Evolutionary conservation across 2,797 vertebrate species (phyloP).

Genomic region (Simalia tracyae): DNA sequence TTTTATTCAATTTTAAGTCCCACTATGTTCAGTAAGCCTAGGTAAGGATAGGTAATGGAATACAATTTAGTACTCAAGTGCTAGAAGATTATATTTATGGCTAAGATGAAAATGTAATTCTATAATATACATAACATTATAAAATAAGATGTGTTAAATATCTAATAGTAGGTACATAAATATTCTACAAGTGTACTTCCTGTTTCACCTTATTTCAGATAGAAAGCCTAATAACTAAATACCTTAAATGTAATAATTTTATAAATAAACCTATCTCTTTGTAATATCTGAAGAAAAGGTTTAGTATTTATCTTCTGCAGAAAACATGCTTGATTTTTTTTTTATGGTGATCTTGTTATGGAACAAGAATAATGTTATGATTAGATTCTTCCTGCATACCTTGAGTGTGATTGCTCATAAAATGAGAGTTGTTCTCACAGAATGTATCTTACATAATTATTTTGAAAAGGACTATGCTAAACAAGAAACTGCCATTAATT

Average conservation of each 20-base stretch:
- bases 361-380: slow-evolving; percentile 4
- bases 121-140: not conserved
- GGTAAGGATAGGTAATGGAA: not conserved
- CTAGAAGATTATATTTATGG: not conserved
- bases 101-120: not conserved
- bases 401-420: slow-evolving; percentile 35
- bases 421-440: not conserved
- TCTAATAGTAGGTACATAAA: slow-evolving; percentile 7
- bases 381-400: slow-evolving; percentile 18
- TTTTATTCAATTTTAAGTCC: not conserved
- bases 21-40: not conserved
- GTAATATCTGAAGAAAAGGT: not conserved
- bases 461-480: not conserved
- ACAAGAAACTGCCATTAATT: not conserved
- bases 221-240: not conserved
- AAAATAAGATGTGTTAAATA: not conserved
- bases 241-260: not conserved
- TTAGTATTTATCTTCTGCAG: not conserved
- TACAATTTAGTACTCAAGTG: not conserved
- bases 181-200: not conserved
- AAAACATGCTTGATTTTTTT: slow-evolving; percentile 21
- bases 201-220: not conserved
- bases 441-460: not conserved
- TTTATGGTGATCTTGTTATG: slow-evolving; percentile 14
- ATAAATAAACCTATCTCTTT: not conserved